Percentiles rank a stretch among this genome's conserved stretches.
Evolutionary conservation across 2,888 invertebrate genomes (phyloP).

Genomic region (Patella pellucida): DNA sequence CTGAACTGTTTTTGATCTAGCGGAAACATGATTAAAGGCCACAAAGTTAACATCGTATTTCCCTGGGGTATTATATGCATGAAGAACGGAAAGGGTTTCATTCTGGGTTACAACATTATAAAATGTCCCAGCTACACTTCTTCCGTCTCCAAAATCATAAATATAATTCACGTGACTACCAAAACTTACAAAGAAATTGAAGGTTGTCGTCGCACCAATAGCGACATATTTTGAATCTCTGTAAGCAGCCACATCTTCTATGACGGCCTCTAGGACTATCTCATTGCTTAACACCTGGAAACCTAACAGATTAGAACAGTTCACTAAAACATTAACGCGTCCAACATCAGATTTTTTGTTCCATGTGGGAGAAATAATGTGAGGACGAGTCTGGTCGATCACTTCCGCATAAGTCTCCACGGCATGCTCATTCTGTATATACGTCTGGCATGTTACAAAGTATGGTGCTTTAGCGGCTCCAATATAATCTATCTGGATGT

Average conservation of each 20-base stretch:
- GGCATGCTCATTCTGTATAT: background rate
- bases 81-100: conserved; percentile 22
- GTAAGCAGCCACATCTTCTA: conserved; percentile 29
- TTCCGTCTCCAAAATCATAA: conserved; percentile 38
- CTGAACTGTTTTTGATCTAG: background rate
- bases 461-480: conserved; percentile 33
- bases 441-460: conserved; percentile 30
- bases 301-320: conserved; percentile 46
- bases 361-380: conserved; percentile 18
- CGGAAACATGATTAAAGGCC: conserved; percentile 42
- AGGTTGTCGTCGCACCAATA: conserved; percentile 31
- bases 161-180: conserved; percentile 41
- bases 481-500: conserved; percentile 26
- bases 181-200: conserved; percentile 34
- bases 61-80: conserved; percentile 39
- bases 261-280: conserved; percentile 38
- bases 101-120: conserved; percentile 25
- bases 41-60: conserved; percentile 34
- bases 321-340: conserved; percentile 31
- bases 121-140: conserved; percentile 26
- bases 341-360: conserved; percentile 32
- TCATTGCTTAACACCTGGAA: conserved; percentile 33
- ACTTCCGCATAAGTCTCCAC: conserved; percentile 8
- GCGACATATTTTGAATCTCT: conserved; percentile 32
- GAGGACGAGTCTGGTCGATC: background rate